Evolutionary conservation across 2,113 vertebrate species (phyloP), one percentile per base, ranked within the genome.

Genomic region (Sorex fumeus): DNA sequence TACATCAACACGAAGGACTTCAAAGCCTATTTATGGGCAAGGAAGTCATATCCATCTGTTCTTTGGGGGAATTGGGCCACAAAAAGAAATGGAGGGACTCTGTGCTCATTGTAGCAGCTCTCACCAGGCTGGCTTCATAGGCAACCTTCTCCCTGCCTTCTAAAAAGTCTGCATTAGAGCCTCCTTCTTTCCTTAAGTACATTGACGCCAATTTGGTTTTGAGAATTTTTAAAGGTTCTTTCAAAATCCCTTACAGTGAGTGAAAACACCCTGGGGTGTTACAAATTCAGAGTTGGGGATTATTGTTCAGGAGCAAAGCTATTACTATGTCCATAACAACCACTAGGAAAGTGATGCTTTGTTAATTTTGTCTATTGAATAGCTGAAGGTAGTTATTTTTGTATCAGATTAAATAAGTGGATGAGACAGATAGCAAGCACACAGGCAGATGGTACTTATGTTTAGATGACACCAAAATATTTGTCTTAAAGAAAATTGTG

Each of bases 161-260:
- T 32, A 53, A 43, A 60, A 86, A 78, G 69, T 76, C 62, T 34
- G 23, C 40, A n/a, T 30, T 12, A 62, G 90, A 95, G 79, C 11
- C 66, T 94, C 43, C 94, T 94, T 91, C 91, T 87, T 89, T 95
- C 84, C 94, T 93, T 94, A 91, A 90, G 75, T 83, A 85, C 32
- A 62, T 71, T 88, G 92, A 95, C 88, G 87, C 75, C 95, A 90
- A 95, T 84, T 95, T 94, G 94, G 79, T 90, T 97, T 90, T 88
- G 66, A 94, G 80, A 86, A 90, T 57, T 91, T 95, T 93, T n/a
- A 34, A 88, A 93, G 85, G 91, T 70, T 91, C 88, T 95, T 91
- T 90, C 47, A 83, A 92, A 95, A 92, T 95, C 88, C 88, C 60
- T 92, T 95, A 80, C 3, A 76, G 79, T 88, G 83, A 76, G 78